Evolutionary conservation across 35 echinoderm and acorn worm species (phyloP).

Genomic region (Ptychodera flava): DNA sequence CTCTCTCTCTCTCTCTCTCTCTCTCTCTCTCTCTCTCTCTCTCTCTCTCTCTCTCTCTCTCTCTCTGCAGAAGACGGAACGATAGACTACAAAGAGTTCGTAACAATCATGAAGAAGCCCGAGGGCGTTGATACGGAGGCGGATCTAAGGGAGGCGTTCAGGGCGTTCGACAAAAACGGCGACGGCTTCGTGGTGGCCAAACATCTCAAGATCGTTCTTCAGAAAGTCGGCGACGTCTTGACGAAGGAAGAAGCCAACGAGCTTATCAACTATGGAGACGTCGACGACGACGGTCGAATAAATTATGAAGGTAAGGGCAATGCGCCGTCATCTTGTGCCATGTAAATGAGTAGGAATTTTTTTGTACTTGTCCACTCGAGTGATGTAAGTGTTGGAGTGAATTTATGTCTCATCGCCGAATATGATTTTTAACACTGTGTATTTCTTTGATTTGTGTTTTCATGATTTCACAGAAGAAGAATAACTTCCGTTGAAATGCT

Average conservation of each 20-base stretch:
- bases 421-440: too few relatives aligned
- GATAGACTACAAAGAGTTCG: constrained; percentile 28
- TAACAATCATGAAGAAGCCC: neutral
- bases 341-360: too few relatives aligned
- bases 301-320: neutral
- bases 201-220: neutral
- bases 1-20: too few relatives aligned
- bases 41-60: neutral
- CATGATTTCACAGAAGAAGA: too few relatives aligned
- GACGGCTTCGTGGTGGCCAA: constrained; percentile 11
- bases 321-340: too few relatives aligned
- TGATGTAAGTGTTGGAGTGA: too few relatives aligned
- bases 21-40: too few relatives aligned
- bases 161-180: constrained; percentile 8
- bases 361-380: too few relatives aligned
- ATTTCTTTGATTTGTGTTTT: too few relatives aligned
- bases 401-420: too few relatives aligned
- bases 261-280: neutral
- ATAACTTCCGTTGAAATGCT: too few relatives aligned
- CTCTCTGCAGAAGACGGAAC: constrained; percentile 17
- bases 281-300: neutral
- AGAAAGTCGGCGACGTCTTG: neutral
- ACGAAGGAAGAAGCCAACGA: neutral
- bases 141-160: constrained; percentile 10
- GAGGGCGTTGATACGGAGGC: neutral